These are phyloP conservation scores for Caradrina kadenii DNA, from an alignment of 2,888 invertebrate genomes.

Conservation along the genomic window DNA sequence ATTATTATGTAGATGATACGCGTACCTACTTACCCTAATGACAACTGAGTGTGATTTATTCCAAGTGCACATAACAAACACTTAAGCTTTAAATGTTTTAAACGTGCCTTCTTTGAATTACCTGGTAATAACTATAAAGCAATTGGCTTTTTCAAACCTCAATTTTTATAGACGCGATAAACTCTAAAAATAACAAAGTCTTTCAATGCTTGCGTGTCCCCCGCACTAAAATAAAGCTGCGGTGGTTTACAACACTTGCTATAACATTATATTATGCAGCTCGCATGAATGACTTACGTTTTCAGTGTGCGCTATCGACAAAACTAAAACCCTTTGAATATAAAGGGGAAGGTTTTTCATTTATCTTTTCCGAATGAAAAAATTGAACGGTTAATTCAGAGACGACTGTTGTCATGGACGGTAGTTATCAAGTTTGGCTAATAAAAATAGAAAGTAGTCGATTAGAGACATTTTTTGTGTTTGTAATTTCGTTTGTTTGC, in stretches of 20 bases:
- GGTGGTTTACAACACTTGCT: slow-evolving; percentile 57
- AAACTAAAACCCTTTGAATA: slow-evolving; percentile 84
- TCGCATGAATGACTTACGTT: slow-evolving; percentile 69
- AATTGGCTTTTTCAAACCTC: slow-evolving; percentile 43
- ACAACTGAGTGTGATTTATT: slow-evolving; percentile 44
- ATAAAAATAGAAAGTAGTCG: slow-evolving; percentile 61
- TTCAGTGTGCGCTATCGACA: slow-evolving; percentile 80
- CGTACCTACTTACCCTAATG: slow-evolving; percentile 43
- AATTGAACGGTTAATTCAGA: slow-evolving; percentile 78
- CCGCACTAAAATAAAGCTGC: slow-evolving; percentile 47
- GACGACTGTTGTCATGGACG: slow-evolving; percentile 80
- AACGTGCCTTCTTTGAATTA: slow-evolving; percentile 45
- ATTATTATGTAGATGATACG: slow-evolving; percentile 52
- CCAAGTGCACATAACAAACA: slow-evolving; percentile 49
- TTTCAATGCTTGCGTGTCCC: slow-evolving; percentile 57
- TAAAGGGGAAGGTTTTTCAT: slow-evolving; percentile 79
- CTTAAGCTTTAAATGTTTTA: slow-evolving; percentile 50
- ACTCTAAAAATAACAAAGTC: slow-evolving; percentile 46
- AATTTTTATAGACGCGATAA: slow-evolving; percentile 43
- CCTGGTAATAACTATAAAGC: slow-evolving; percentile 49
- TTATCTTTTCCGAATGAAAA: slow-evolving; percentile 72
- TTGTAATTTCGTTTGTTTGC: slow-evolving; percentile 35
- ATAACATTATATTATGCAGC: slow-evolving; percentile 62
- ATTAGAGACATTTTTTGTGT: slow-evolving; percentile 33
- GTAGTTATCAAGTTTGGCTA: slow-evolving; percentile 67